Evolutionary conservation across 2,888 invertebrate species (phyloP).

Genomic region (Lycocerus yunnanus): DNA sequence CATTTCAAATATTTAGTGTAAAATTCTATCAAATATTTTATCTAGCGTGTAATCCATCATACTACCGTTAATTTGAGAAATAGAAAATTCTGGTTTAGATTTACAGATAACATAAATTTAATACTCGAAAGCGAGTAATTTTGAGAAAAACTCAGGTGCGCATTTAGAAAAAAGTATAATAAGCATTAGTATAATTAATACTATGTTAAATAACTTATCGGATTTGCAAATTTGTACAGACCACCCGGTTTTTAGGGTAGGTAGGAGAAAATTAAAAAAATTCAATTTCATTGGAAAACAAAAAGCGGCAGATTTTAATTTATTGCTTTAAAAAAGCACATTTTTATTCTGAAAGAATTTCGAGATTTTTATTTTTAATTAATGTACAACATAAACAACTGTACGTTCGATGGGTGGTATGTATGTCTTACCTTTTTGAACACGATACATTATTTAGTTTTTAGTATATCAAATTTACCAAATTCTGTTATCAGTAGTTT

Average conservation of each 20-base stretch:
- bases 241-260: too few relatives aligned
- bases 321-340: not conserved
- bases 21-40: not conserved
- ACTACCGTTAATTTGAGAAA: not conserved
- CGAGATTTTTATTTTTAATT: not conserved
- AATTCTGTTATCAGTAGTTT: not conserved
- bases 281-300: not conserved
- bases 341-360: not conserved
- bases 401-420: not conserved
- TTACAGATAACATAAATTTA: not conserved
- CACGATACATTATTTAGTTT: not conserved
- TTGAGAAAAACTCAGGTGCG: not conserved
- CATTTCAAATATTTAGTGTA: not conserved
- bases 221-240: too few relatives aligned
- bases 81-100: not conserved
- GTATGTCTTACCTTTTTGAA: not conserved
- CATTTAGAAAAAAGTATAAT: not conserved
- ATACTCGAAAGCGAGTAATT: not conserved
- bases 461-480: not conserved
- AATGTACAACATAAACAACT: not conserved
- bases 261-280: not conserved
- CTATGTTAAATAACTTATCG: too few relatives aligned
- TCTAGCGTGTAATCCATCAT: not conserved
- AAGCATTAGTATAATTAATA: too few relatives aligned
- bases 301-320: not conserved